These are phyloP conservation scores for Meteorus cinctellus DNA, from an alignment of 2,888 invertebrate species.

Conservation along the genomic window DNA sequence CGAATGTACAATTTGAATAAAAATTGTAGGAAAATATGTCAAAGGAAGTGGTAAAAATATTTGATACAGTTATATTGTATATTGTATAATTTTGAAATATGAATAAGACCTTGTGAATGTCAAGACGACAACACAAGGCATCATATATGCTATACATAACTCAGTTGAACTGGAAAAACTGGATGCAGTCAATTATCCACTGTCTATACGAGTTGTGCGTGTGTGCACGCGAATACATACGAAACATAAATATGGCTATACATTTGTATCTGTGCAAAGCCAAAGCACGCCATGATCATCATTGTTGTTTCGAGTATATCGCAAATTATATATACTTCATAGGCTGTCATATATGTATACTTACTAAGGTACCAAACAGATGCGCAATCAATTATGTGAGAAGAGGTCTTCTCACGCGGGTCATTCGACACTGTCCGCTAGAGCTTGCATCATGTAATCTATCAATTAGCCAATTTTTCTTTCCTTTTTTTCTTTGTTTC, in stretches of 20 bases:
- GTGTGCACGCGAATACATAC: not conserved
- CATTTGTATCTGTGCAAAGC: too few species aligned
- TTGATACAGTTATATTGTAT: not conserved
- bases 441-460: conserved; percentile 57
- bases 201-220: conserved; percentile 17
- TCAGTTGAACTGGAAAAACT: conserved; percentile 36
- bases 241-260: not conserved
- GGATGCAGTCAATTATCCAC: conserved; percentile 42
- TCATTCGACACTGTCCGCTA: conserved; percentile 57
- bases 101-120: not conserved
- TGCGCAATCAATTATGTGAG: conserved; percentile 53
- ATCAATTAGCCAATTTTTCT: conserved; percentile 55
- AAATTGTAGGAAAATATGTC: too few species aligned
- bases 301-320: not conserved
- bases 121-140: not conserved
- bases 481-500: conserved; percentile 25
- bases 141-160: not conserved
- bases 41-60: too few species aligned
- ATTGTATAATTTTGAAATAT: not conserved
- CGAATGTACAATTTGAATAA: too few species aligned
- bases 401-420: conserved; percentile 43
- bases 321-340: not conserved
- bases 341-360: not conserved
- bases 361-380: conserved; percentile 35
- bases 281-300: not conserved